Percentiles rank a stretch among this genome's conserved stretches.
phyloP scores from a whole-genome alignment of 2,797 vertebrate genomes.

The Sylvilagus floridanus region DNA sequence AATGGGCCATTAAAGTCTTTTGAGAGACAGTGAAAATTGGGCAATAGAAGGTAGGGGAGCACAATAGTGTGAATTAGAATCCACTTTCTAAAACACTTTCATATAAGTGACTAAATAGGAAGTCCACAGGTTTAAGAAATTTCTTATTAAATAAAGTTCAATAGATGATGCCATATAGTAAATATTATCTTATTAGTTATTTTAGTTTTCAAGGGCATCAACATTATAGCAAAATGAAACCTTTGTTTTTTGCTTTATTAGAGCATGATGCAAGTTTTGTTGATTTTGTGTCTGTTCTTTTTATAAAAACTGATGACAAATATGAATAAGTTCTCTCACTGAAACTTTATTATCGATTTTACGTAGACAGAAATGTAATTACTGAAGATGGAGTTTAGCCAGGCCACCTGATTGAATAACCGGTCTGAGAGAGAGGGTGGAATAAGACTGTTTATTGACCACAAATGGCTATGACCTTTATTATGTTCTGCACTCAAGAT shows the following conservation, averaged over 20 bases:
- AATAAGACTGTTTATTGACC: constrained; percentile 57
- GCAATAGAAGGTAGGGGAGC: neutral
- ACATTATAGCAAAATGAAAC: constrained; percentile 54
- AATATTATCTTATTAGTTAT: constrained; percentile 46
- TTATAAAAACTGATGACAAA: constrained; percentile 61
- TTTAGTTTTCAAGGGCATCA: constrained; percentile 50
- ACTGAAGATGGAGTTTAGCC: constrained; percentile 67
- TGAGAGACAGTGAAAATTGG: neutral
- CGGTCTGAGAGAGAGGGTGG: neutral
- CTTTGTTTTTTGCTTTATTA: constrained; percentile 63
- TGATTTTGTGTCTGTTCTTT: constrained; percentile 19
- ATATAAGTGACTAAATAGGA: neutral
- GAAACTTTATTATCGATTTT: constrained; percentile 54
- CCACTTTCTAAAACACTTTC: constrained; percentile 50
- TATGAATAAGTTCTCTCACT: constrained; percentile 61
- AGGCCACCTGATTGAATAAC: constrained; percentile 78
- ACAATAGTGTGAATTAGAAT: neutral
- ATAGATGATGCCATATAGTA: neutral
- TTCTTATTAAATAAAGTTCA: constrained; percentile 59
- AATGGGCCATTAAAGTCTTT: neutral
- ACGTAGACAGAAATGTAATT: constrained; percentile 38
- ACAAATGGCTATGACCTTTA: constrained; percentile 69
- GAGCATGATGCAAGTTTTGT: constrained; percentile 53
- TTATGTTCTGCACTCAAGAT: constrained; percentile 68
- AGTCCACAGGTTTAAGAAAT: constrained; percentile 27